Evolutionary conservation across 2,888 invertebrate genomes (phyloP).

Genomic region (Cenopis cana): DNA sequence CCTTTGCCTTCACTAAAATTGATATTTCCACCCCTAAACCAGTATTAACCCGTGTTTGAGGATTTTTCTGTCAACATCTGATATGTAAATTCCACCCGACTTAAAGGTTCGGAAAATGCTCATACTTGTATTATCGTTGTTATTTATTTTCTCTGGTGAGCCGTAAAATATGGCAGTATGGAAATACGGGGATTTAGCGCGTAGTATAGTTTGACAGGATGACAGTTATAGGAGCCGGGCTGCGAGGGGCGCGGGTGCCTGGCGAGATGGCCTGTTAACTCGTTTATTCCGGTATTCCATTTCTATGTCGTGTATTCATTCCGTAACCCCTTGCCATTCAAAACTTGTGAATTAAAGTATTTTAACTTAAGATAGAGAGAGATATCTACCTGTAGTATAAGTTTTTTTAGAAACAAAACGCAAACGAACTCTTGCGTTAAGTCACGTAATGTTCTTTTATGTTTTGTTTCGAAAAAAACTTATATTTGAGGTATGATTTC

Average conservation of each 20-base stretch:
- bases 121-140: constrained; percentile 80
- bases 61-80: constrained; percentile 80
- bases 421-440: no score
- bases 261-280: constrained; percentile 64
- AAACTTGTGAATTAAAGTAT: background rate
- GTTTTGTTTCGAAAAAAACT: no score
- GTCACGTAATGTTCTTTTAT: no score
- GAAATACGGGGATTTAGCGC: constrained; percentile 79
- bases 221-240: constrained; percentile 76
- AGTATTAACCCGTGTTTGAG: constrained; percentile 67
- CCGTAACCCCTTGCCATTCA: constrained; percentile 4
- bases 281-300: constrained; percentile 69
- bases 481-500: no score
- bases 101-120: constrained; percentile 75
- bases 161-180: constrained; percentile 81
- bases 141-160: constrained; percentile 82
- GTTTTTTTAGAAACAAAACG: no score
- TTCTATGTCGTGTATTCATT: constrained; percentile 53
- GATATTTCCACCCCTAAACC: constrained; percentile 62
- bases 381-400: no score
- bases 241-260: constrained; percentile 46
- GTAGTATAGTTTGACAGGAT: constrained; percentile 80
- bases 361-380: background rate
- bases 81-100: constrained; percentile 80
- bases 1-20: constrained; percentile 52